Evolutionary conservation across 35 echinoderm and acorn worm genomes (phyloP), one percentile per base, ranked within the genome.

Genomic region (Acanthaster planci): DNA sequence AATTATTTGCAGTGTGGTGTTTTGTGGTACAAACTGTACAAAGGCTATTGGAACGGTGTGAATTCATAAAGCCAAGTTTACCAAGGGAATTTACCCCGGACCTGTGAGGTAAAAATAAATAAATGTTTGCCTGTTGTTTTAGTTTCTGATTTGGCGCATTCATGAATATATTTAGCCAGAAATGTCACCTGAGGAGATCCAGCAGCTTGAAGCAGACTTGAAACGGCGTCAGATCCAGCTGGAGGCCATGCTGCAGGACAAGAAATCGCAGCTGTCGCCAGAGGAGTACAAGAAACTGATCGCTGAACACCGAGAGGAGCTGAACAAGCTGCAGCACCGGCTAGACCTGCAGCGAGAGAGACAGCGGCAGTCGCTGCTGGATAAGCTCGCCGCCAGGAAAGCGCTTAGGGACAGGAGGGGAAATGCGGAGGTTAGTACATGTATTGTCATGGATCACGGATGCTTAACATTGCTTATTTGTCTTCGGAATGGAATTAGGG

Each of bases 221-320:
- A 77, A 91, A 55, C 87, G 84, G 2, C 80, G 80, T 55, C 92
- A 93, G 44, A 50, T 53, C 34, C 79, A 88, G 76, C 91, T 91
- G 82, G 92, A 98, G 52, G 78, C 80, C 14, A 88, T 91, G 50
- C 78, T 94, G 32, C 92, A 72, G 16, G 91, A 93, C 26, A 93
- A 91, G 85, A 87, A 84, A 50, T 30, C 78, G 21, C 23, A 80
- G 16, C 16, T 93, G 37, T 89, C 91, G 23, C 40, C 87, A 52
- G 95, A 98, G 38, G 95, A 98, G 19, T 98, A 98, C 59, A 90
- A 94, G 42, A 87, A 83, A 60, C 80, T 98, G 37, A 90, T 98
- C 5, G 86, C 67, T 2, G 44, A 60, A 23, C 92, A 98, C 64
- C 84, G 93, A 60, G 56, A 82, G 64, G 95, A 98, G 75, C 81